phyloP scores from a whole-genome alignment of 2,113 vertebrate genomes.

The Oreochromis spilurus region DNA sequence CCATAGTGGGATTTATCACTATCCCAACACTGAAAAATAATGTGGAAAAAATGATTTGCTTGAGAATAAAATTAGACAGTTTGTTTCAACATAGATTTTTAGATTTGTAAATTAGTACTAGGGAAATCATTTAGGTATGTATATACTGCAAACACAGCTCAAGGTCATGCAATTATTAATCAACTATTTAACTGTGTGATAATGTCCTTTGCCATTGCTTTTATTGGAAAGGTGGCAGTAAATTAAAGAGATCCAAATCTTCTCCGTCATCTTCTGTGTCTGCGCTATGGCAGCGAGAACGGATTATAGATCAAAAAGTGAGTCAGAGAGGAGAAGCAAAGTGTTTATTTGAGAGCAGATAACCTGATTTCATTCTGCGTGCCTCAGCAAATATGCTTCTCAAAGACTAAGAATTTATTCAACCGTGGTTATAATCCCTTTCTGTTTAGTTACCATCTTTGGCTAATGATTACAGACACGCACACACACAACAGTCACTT shows the following conservation, averaged over 20 bases:
- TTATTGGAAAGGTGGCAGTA: conserved; percentile 12
- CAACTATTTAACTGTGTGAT: background rate
- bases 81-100: background rate
- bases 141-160: background rate
- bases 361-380: conserved; percentile 11
- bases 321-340: background rate
- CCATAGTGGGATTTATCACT: background rate
- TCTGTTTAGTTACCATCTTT: background rate
- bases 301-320: conserved; percentile 25
- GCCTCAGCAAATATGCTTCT: conserved; percentile 23
- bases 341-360: conserved; percentile 27
- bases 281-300: background rate
- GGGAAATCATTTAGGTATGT: background rate
- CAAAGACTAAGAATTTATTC: conserved; percentile 10
- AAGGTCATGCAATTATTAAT: background rate
- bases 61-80: background rate
- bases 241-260: conserved; percentile 12
- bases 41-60: background rate
- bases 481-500: background rate
- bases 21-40: background rate
- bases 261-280: background rate
- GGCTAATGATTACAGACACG: background rate
- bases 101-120: background rate
- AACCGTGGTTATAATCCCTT: background rate
- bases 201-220: background rate